Conservation (phyloP, 1,140 invertebrate genomes). For the Scaptomyza montana region DNA sequence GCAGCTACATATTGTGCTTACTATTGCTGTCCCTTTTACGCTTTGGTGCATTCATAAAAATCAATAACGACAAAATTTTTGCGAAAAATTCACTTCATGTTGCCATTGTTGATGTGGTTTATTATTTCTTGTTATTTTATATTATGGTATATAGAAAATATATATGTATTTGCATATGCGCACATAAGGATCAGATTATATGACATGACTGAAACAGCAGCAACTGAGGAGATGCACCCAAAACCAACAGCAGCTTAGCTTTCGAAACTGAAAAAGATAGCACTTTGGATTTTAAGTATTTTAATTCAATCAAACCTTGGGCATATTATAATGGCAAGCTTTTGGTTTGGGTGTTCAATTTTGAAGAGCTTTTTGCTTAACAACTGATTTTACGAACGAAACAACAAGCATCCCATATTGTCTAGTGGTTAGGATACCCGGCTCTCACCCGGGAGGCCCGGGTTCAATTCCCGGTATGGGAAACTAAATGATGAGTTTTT, state of each 20-base stretch:
- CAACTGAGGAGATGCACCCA: neutral
- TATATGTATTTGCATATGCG: slow-evolving; percentile 20
- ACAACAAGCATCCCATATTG: slow-evolving; percentile 84
- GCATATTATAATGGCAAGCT: slow-evolving; percentile 5
- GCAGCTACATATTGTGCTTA: slow-evolving; percentile 9
- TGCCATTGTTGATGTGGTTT: slow-evolving; percentile 43
- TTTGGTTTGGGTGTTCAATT: neutral
- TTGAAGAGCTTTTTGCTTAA: neutral
- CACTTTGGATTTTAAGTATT: slow-evolving; percentile 40
- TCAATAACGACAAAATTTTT: slow-evolving; percentile 44
- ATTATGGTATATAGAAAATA: slow-evolving; percentile 6
- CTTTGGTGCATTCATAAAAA: slow-evolving; percentile 29
- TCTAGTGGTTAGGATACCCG: slow-evolving; percentile 93
- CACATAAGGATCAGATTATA: slow-evolving; percentile 41
- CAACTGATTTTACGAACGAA: neutral
- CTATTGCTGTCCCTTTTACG: slow-evolving; percentile 14
- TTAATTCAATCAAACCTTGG: slow-evolving; percentile 45
- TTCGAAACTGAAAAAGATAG: slow-evolving; percentile 31
- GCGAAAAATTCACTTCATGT: slow-evolving; percentile 45
- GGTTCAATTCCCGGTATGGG: slow-evolving; percentile 94
- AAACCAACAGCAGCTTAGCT: neutral
- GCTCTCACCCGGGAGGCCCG: slow-evolving; percentile 92
- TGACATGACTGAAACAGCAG: slow-evolving; percentile 11
- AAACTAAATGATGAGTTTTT: slow-evolving; percentile 84
- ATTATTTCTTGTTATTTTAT: slow-evolving; percentile 14